Conservation (phyloP, 2,888 invertebrate genomes). For the Amphimallon solstitiale region DNA sequence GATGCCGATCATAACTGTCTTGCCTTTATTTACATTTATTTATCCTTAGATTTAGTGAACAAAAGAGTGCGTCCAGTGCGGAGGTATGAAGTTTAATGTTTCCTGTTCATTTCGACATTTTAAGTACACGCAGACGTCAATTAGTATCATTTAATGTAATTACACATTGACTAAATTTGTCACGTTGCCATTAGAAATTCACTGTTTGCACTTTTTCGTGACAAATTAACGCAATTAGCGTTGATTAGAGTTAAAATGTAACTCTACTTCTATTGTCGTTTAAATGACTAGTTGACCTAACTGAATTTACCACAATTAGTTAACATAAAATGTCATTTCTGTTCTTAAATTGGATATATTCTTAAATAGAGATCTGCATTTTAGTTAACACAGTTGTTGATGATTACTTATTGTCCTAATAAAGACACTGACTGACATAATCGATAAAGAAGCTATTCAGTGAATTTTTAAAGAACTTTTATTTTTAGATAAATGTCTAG, state of each 20-base stretch:
- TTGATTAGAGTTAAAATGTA: conserved; percentile 31
- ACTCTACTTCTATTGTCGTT: conserved; percentile 26
- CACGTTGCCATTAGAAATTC: conserved; percentile 39
- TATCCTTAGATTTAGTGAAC: conserved; percentile 25
- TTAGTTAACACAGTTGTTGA: too few relatives aligned
- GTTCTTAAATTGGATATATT: too few relatives aligned
- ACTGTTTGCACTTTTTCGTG: conserved; percentile 39
- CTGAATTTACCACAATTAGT: neutral
- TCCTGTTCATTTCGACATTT: conserved; percentile 34
- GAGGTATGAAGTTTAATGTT: conserved; percentile 19
- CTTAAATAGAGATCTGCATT: too few relatives aligned
- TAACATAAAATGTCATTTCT: too few relatives aligned
- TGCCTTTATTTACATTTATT: conserved; percentile 32
- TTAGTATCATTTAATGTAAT: conserved; percentile 41
- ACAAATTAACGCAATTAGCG: conserved; percentile 40
- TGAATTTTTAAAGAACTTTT: too few relatives aligned
- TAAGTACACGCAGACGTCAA: conserved; percentile 34
- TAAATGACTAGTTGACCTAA: conserved; percentile 29
- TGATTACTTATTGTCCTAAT: too few relatives aligned
- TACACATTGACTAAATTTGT: conserved; percentile 36
- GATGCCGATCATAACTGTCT: conserved; percentile 25
- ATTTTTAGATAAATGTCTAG: too few relatives aligned
- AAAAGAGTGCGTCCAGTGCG: conserved; percentile 13
- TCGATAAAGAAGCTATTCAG: too few relatives aligned
- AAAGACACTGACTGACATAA: too few relatives aligned